A percentile compares a stretch with the other conserved stretches of the same genome.
Evolutionary conservation across 2,888 invertebrate genomes (phyloP).

Genomic region (Meteorus cinctellus): DNA sequence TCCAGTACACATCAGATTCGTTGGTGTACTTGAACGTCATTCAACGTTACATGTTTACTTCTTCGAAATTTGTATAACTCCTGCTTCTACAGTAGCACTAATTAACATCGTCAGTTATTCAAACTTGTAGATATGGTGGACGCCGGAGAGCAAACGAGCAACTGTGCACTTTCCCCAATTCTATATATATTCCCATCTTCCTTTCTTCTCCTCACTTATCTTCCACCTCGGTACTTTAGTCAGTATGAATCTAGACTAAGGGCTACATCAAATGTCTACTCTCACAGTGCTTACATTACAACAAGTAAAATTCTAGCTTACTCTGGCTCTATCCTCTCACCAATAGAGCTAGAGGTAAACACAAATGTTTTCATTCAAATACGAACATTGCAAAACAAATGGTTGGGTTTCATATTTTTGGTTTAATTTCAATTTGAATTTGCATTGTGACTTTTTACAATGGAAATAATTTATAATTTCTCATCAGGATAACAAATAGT

Average conservation of each 20-base stretch:
- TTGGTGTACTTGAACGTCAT: conserved; percentile 21
- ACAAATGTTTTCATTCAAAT: no score
- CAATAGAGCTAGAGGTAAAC: no score
- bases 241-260: no score
- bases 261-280: no score
- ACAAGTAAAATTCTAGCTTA: not conserved
- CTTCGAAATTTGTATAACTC: conserved; percentile 22
- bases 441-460: no score
- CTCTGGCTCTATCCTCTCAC: not conserved
- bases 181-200: not conserved
- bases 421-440: no score
- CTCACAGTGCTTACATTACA: not conserved
- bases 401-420: no score
- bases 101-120: conserved; percentile 33
- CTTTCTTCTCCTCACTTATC: not conserved
- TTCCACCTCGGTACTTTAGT: not conserved
- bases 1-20: not conserved
- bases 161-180: conserved; percentile 11
- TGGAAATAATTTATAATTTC: no score
- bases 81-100: not conserved
- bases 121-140: conserved; percentile 15
- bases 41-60: conserved; percentile 12
- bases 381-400: no score
- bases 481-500: no score
- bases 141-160: not conserved